Evolutionary conservation across 2,113 vertebrate species (phyloP).

Genomic region (Pithys albifrons): DNA sequence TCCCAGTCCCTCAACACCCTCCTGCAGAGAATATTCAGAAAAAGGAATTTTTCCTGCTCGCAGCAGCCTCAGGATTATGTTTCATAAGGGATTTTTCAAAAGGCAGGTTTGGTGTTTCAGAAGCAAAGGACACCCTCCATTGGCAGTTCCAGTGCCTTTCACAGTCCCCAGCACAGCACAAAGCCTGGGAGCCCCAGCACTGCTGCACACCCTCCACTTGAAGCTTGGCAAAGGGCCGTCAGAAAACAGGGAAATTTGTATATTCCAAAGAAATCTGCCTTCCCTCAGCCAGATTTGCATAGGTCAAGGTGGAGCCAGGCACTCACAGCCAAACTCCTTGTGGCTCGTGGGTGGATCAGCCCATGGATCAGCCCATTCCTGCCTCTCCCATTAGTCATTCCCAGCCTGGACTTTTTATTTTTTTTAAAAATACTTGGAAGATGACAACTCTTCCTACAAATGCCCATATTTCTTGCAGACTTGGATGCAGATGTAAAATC

Average conservation of each 20-base stretch:
- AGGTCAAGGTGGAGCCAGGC: not conserved
- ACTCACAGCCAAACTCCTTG: not conserved
- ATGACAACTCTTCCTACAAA: not conserved
- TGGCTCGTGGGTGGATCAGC: not conserved
- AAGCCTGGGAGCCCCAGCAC: not conserved
- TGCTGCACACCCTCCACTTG: rapidly evolving
- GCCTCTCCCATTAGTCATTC: not conserved
- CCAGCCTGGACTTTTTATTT: not conserved
- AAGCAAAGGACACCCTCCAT: not conserved
- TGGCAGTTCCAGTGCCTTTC: not conserved
- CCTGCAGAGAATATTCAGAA: not conserved
- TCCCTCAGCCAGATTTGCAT: not conserved
- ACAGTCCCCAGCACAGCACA: rapidly evolving
- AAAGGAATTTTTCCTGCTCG: not conserved
- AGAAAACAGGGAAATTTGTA: not conserved
- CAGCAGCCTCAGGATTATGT: not conserved
- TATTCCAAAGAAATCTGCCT: not conserved
- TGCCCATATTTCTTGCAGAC: not conserved
- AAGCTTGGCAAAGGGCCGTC: not conserved
- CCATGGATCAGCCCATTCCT: not conserved
- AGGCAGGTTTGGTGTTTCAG: not conserved
- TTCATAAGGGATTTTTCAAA: not conserved
- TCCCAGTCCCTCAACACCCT: not conserved
- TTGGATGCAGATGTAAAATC: not conserved
- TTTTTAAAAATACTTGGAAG: not conserved